Conservation (phyloP, 2,888 invertebrate species). For the Nomada lathburiana region DNA sequence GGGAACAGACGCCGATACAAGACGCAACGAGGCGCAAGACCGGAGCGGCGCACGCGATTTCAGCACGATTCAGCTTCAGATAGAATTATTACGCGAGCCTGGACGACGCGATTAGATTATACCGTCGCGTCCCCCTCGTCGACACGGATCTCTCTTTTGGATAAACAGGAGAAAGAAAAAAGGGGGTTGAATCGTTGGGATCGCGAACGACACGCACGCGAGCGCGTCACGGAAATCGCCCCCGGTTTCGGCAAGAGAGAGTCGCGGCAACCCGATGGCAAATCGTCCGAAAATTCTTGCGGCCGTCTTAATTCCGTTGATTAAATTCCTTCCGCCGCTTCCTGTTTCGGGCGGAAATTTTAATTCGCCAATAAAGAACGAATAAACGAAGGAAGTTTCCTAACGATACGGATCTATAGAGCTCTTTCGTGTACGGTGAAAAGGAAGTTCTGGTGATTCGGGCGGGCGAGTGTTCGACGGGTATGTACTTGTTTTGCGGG, state of each 20-base stretch:
- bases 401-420: too few species aligned
- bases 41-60: slow-evolving; percentile 1
- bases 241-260: slow-evolving; percentile 1
- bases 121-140: not conserved
- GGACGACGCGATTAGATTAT: slow-evolving; percentile 40
- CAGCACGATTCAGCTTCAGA: slow-evolving; percentile 31
- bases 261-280: not conserved
- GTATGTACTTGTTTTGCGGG: too few species aligned
- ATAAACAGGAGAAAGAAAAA: not conserved
- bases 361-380: too few species aligned
- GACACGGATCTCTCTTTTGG: not conserved
- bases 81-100: slow-evolving; percentile 37
- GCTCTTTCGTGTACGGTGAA: too few species aligned
- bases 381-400: too few species aligned
- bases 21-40: slow-evolving; percentile 30
- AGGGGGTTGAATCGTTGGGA: slow-evolving; percentile 17
- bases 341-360: too few species aligned
- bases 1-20: slow-evolving; percentile 15
- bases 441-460: too few species aligned
- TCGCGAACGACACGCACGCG: slow-evolving; percentile 28
- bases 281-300: too few species aligned
- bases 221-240: slow-evolving; percentile 32
- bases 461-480: too few species aligned
- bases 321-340: too few species aligned
- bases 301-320: too few species aligned